Percentiles rank a stretch among this genome's conserved stretches.
phyloP scores from a whole-genome alignment of 2,888 invertebrate genomes.

The Chydorus sphaericus region DNA sequence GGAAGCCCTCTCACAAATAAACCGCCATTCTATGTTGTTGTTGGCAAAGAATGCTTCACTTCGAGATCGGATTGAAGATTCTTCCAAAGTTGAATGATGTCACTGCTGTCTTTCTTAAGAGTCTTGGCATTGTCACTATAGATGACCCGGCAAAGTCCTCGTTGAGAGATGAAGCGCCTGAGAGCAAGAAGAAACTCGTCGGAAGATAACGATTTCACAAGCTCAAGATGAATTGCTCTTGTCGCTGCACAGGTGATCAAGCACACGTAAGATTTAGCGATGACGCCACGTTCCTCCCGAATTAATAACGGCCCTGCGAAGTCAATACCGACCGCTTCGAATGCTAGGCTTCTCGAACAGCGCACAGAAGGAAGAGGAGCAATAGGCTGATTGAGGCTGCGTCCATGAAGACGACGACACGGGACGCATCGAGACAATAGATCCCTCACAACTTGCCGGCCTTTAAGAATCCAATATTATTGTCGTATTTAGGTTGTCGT shows the following conservation, averaged over 20 bases:
- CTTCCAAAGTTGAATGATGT: background rate
- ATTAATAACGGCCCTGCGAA: conserved; percentile 21
- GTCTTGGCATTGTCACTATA: conserved; percentile 7
- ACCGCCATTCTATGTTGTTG: background rate
- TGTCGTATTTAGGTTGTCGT: conserved; percentile 15
- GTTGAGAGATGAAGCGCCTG: conserved; percentile 5
- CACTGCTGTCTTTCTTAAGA: background rate
- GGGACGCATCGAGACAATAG: conserved; percentile 13
- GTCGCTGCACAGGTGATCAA: background rate
- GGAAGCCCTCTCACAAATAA: background rate
- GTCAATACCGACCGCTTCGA: conserved; percentile 19
- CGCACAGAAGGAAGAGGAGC: conserved; percentile 15
- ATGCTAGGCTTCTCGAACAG: background rate
- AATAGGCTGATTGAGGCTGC: background rate
- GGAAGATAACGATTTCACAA: background rate
- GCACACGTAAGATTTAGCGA: background rate
- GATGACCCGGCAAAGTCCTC: conserved; percentile 2
- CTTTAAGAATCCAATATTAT: conserved; percentile 16
- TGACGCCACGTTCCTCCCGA: conserved; percentile 6
- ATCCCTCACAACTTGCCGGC: conserved; percentile 13
- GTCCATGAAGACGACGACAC: conserved; percentile 10
- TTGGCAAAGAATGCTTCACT: too few relatives aligned
- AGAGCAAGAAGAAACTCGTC: background rate
- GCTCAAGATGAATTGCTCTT: conserved; percentile 2
- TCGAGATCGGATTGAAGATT: background rate